Conservation (phyloP, 2,797 vertebrate genomes). For the Gambelia wislizenii region DNA sequence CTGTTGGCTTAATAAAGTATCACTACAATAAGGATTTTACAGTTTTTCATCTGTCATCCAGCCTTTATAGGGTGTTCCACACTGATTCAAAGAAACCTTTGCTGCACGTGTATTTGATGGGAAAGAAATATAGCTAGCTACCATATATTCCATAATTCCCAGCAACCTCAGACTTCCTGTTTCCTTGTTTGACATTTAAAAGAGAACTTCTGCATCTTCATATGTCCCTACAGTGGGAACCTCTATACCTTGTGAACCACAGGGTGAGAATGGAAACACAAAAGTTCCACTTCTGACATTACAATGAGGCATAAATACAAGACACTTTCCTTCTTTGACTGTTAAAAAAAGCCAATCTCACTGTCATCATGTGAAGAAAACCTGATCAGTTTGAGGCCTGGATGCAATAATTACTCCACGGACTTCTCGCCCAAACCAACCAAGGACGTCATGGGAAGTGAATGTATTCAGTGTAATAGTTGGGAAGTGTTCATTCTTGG, state of each 20-base stretch:
- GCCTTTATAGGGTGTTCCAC: not conserved
- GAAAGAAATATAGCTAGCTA: not conserved
- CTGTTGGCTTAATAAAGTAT: no score
- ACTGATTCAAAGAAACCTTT: not conserved
- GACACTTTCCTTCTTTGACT: not conserved
- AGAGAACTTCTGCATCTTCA: not conserved
- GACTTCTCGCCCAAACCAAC: not conserved
- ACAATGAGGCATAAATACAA: not conserved
- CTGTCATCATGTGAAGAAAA: not conserved
- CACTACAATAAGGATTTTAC: no score
- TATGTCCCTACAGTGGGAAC: not conserved
- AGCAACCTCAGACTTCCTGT: not conserved
- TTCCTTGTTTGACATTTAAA: not conserved
- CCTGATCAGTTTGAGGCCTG: not conserved
- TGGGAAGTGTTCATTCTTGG: not conserved
- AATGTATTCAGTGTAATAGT: not conserved
- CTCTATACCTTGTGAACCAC: not conserved
- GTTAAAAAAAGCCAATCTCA: no score
- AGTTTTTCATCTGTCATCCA: not conserved
- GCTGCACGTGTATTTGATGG: not conserved
- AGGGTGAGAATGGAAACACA: not conserved
- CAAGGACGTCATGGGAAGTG: not conserved
- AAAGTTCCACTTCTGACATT: slow-evolving; percentile 2
- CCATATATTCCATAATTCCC: not conserved
- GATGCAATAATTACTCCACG: not conserved